Evolutionary conservation across 2,113 vertebrate species (phyloP).

Genomic region (Sigmodon hispidus): DNA sequence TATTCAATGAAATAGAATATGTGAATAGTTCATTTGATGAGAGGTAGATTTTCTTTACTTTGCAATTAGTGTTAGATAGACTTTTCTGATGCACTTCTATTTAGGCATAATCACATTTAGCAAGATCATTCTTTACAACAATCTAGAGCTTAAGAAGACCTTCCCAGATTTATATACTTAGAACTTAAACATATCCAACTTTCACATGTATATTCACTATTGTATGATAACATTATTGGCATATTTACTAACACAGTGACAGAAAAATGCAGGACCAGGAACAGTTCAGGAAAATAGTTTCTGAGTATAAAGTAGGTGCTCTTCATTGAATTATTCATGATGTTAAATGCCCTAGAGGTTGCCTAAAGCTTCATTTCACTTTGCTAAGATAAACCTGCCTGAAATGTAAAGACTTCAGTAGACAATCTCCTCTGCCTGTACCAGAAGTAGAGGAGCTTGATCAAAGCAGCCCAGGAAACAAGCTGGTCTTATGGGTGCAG

Average conservation of each 20-base stretch:
- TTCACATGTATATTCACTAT: not conserved
- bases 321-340: not conserved
- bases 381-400: not conserved
- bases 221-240: not conserved
- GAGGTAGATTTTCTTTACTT: not conserved
- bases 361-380: slow-evolving; percentile 7
- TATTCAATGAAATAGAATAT: not conserved
- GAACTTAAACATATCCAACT: not conserved
- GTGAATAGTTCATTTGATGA: not conserved
- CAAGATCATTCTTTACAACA: not conserved
- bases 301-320: not conserved
- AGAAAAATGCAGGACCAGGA: not conserved
- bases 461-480: not conserved
- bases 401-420: not conserved
- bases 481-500: not conserved
- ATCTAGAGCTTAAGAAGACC: not conserved
- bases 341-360: not conserved
- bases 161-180: not conserved
- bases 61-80: not conserved
- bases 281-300: not conserved
- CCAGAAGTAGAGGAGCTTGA: not conserved
- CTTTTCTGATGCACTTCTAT: not conserved
- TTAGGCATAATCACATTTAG: not conserved
- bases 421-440: not conserved
- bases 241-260: not conserved